Conservation (phyloP, 2,888 invertebrate species). For the Automeris io region DNA sequence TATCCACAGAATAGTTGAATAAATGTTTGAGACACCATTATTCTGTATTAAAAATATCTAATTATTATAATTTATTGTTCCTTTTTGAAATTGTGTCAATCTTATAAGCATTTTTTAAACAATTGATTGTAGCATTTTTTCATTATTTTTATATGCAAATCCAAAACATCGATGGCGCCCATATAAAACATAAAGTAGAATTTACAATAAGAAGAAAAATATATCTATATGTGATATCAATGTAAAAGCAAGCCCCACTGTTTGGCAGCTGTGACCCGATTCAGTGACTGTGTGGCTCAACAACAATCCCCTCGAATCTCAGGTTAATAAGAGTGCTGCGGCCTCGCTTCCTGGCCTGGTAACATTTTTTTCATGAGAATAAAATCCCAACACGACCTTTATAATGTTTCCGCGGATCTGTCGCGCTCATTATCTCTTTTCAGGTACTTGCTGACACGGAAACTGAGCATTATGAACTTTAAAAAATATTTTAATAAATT, state of each 20-base stretch:
- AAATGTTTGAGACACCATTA: too few species aligned
- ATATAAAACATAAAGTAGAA: too few species aligned
- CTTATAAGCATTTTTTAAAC: too few species aligned
- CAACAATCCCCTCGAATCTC: constrained; percentile 39
- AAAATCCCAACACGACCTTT: constrained; percentile 28
- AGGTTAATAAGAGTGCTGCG: constrained; percentile 44
- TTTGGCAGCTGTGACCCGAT: constrained; percentile 43
- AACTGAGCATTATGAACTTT: constrained; percentile 49
- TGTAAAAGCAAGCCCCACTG: constrained; percentile 23
- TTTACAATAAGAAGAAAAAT: too few species aligned
- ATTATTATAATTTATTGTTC: too few species aligned
- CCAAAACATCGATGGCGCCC: too few species aligned
- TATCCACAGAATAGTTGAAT: too few species aligned
- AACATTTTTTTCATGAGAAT: constrained; percentile 29
- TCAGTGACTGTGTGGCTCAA: constrained; percentile 32
- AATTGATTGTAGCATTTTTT: too few species aligned
- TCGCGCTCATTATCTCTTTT: constrained; percentile 67
- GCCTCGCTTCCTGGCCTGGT: constrained; percentile 29
- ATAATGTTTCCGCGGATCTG: constrained; percentile 39
- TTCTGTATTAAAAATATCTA: too few species aligned
- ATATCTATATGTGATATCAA: too few species aligned
- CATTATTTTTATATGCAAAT: too few species aligned
- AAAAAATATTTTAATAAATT: constrained; percentile 39
- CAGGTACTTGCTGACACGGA: constrained; percentile 54
- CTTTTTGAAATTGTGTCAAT: too few species aligned